phyloP scores from a whole-genome alignment of 1,140 invertebrate genomes.

The Myzus persicae region DNA sequence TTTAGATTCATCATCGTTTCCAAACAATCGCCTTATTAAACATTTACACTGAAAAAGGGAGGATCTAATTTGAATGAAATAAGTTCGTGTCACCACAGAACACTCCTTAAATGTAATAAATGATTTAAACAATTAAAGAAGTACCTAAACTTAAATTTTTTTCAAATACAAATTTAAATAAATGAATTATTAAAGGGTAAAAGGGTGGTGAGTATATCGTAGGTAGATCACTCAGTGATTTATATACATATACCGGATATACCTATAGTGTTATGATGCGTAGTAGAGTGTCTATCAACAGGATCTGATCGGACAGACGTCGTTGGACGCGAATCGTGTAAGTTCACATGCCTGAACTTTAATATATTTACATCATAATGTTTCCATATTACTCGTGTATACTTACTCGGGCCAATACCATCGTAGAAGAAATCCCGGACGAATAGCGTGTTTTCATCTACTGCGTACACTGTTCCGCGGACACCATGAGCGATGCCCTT shows the following conservation, averaged over 20 bases:
- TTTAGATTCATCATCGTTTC: neutral
- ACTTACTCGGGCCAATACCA: constrained; percentile 75
- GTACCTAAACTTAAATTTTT: neutral
- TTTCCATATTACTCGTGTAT: neutral
- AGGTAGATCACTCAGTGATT: neutral
- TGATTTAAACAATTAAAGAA: neutral
- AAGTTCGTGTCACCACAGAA: neutral
- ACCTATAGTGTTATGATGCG: too few relatives aligned
- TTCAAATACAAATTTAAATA: neutral
- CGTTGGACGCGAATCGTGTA: neutral
- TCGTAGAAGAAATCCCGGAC: constrained; percentile 87
- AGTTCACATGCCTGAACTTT: neutral
- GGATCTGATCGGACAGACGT: neutral
- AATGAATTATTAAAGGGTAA: neutral
- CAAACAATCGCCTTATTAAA: neutral
- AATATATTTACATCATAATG: neutral
- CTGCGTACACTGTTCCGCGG: constrained; percentile 80
- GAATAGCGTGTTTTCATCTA: constrained; percentile 87
- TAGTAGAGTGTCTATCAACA: neutral
- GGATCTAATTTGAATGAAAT: neutral
- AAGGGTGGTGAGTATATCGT: neutral
- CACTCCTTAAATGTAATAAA: neutral
- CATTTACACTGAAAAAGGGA: neutral
- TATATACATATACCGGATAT: neutral
- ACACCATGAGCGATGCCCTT: constrained; percentile 79